Evolutionary conservation across 2,888 invertebrate species (phyloP), one percentile per base, ranked within the genome.

Genomic region (Allophyes oxyacanthae): DNA sequence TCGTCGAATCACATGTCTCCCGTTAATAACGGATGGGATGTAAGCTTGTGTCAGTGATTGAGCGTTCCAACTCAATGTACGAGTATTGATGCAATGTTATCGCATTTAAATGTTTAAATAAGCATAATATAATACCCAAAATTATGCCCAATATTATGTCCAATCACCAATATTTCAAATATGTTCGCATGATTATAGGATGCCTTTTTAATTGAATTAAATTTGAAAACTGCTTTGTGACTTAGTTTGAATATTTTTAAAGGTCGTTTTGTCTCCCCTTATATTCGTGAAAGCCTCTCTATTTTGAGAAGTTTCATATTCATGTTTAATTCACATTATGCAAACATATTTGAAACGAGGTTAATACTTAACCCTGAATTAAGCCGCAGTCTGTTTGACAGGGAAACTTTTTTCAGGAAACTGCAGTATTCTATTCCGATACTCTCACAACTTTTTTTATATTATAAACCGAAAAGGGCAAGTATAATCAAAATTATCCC

Each of bases 331-430:
- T 37, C 8, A 43, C 14, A 9, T 49, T n/a, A 33, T 57, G 62
- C 62, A 56, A 76, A 62, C 50, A 75, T 76, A 59, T 75, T 73
- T 76, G 52, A 36, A 56, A 62, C 15, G 11, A 36, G 33, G 28
- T 57, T 56, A 45, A 46, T 20, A 62, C 34, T 52, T 52, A 49
- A 34, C 34, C 37, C 36, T 28, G 11, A 45, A 28, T 70, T 56
- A 64, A 60, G 59, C 41, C 63, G 67, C 52, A 40, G 61, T 63
- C 67, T 71, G 52, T 36, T 26, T 58, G 50, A 60, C 43, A 28
- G 9, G 6, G 11, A 55, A 38, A 44, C 0, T 37, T 28, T 13
- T 50, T 7, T 20, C n/a, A 20, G 4, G 2, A 20, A 20, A 20
- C 20, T 2, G 20, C 20, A 20, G 20, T 28, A 48, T 14, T 37